These are phyloP conservation scores for Triplophysa siluroides DNA, from an alignment of 2,113 vertebrate species.

Conservation along the genomic window DNA sequence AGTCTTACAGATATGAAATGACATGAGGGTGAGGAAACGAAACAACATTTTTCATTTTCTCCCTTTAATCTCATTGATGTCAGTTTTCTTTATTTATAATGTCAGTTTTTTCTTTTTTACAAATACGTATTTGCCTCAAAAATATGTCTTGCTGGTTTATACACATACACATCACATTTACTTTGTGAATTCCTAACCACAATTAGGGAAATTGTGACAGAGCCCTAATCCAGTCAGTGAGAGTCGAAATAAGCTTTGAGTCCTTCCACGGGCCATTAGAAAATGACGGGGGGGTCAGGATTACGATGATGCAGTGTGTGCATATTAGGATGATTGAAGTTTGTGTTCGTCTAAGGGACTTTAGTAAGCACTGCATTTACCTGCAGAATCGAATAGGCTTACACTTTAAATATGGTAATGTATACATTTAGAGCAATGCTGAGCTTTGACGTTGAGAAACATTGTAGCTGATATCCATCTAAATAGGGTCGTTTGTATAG, in stretches of 20 bases:
- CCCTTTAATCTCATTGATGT: no score
- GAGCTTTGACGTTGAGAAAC: slow-evolving; percentile 5
- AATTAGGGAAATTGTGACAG: slow-evolving; percentile 66
- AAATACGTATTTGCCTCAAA: neutral
- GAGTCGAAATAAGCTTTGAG: slow-evolving; percentile 53
- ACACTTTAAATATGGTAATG: neutral
- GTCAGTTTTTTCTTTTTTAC: neutral
- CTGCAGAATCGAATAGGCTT: neutral
- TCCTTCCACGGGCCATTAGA: slow-evolving; percentile 40
- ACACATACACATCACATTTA: slow-evolving; percentile 42
- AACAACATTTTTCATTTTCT: no score
- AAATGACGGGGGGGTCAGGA: slow-evolving; percentile 46
- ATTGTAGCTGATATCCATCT: slow-evolving; percentile 21
- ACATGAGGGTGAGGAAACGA: no score
- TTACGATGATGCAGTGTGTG: neutral
- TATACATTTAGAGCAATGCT: slow-evolving; percentile 8
- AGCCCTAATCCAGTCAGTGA: slow-evolving; percentile 55
- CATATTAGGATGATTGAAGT: neutral
- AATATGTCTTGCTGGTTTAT: neutral
- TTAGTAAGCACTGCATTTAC: neutral
- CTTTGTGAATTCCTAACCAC: slow-evolving; percentile 56
- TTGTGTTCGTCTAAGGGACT: neutral
- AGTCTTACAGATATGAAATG: no score
- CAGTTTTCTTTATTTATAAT: neutral
- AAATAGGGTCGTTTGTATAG: neutral